phyloP scores from a whole-genome alignment of 2,113 vertebrate genomes.

The Eidolon helvum region DNA sequence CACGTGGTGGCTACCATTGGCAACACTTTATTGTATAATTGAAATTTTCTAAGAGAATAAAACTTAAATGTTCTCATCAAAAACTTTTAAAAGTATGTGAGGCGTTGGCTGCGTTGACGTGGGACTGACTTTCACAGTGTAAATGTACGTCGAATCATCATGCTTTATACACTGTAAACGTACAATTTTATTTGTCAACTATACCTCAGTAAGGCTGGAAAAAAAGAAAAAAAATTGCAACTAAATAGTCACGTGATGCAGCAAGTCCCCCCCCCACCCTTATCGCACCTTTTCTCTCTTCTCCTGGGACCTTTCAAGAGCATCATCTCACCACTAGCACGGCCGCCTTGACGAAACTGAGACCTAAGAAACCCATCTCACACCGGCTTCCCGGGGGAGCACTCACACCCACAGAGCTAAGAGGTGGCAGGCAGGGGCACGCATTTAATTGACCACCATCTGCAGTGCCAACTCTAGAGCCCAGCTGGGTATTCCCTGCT shows the following conservation, averaged over 20 bases:
- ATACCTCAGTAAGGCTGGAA: not conserved
- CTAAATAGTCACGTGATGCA: not conserved
- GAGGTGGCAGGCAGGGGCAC: not conserved
- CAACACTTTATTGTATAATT: not conserved
- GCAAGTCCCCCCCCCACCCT: not conserved
- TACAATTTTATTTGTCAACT: not conserved
- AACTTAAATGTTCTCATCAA: not conserved
- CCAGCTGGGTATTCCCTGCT: not conserved
- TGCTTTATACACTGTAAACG: not conserved
- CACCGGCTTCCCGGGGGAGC: not conserved
- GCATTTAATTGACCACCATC: not conserved
- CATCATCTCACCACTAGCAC: accelerated
- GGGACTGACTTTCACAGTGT: not conserved
- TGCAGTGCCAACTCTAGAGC: not conserved
- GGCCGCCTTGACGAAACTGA: not conserved
- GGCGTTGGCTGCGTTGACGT: not conserved
- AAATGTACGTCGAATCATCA: not conserved
- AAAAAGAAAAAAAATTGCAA: not conserved
- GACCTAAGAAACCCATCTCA: too few relatives aligned
- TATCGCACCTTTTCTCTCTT: not conserved
- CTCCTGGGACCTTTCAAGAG: not conserved
- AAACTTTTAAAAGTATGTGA: not conserved
- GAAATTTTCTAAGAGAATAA: not conserved
- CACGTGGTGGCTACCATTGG: not conserved
- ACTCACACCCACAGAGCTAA: not conserved